A percentile compares a stretch with the other conserved stretches of the same genome.
Conservation (phyloP, 1,140 invertebrate species). For the Proctacanthus coquilletti region DNA sequence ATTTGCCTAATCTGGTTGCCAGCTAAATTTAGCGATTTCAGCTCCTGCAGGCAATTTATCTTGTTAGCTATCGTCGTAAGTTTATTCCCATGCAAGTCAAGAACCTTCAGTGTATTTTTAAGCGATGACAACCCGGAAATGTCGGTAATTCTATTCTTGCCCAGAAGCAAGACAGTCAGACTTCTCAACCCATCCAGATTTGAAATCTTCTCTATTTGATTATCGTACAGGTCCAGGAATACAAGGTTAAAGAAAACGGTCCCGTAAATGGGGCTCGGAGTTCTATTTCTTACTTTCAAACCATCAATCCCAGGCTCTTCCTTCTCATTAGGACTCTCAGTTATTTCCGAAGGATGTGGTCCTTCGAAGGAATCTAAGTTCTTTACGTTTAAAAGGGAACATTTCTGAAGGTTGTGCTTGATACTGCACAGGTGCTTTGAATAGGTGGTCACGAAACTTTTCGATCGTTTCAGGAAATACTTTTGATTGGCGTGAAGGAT, state of each 20-base stretch:
- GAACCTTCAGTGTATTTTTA: slow-evolving; percentile 35
- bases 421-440: slow-evolving; percentile 16
- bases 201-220: slow-evolving; percentile 74
- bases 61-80: slow-evolving; percentile 39
- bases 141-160: slow-evolving; percentile 62
- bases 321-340: too few relatives aligned
- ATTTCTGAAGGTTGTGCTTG: slow-evolving; percentile 17
- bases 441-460: slow-evolving; percentile 22
- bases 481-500: slow-evolving; percentile 4
- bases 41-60: slow-evolving; percentile 42
- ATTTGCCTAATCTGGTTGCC: slow-evolving; percentile 72
- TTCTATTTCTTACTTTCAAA: slow-evolving; percentile 24
- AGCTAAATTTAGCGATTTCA: slow-evolving; percentile 82
- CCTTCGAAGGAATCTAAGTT: slow-evolving; percentile 11
- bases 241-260: slow-evolving; percentile 58
- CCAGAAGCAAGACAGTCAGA: slow-evolving; percentile 69
- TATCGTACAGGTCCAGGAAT: slow-evolving; percentile 86
- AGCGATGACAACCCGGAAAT: slow-evolving; percentile 23
- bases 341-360: not conserved
- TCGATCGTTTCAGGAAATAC: slow-evolving; percentile 18
- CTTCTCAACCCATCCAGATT: slow-evolving; percentile 57
- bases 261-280: slow-evolving; percentile 19
- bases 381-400: slow-evolving; percentile 6
- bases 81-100: slow-evolving; percentile 83
- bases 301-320: slow-evolving; percentile 14